A percentile compares a stretch with the other conserved stretches of the same genome.
Conservation (phyloP, 2,113 vertebrate species). For the Cyprinodon brontotheroides region DNA sequence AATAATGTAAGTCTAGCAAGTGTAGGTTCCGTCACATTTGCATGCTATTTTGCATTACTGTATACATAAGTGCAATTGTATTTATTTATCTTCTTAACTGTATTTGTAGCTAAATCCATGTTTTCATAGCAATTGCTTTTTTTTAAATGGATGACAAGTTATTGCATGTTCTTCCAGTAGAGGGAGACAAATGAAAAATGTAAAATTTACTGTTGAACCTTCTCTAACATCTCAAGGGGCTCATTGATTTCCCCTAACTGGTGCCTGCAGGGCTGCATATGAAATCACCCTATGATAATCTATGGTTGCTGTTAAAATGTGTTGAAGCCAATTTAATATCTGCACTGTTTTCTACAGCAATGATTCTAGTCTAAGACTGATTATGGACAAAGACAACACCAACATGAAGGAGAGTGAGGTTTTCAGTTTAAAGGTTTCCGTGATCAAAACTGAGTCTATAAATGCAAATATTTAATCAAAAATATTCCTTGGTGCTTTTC, state of each 20-base stretch:
- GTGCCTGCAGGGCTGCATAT: neutral
- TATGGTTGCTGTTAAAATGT: constrained; percentile 11
- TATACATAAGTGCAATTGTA: neutral
- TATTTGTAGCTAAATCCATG: neutral
- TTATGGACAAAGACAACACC: neutral
- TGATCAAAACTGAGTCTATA: constrained; percentile 12
- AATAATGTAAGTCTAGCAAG: neutral
- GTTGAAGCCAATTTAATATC: neutral
- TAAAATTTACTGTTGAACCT: neutral
- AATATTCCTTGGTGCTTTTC: neutral
- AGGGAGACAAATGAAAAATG: constrained; percentile 43
- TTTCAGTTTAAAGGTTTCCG: neutral
- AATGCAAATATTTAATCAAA: constrained; percentile 25
- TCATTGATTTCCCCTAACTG: constrained; percentile 2
- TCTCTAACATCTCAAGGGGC: neutral
- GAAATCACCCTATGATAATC: neutral
- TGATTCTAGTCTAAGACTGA: neutral
- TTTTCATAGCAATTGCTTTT: neutral
- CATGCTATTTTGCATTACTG: neutral
- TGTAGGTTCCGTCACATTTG: neutral
- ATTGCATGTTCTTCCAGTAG: constrained; percentile 39
- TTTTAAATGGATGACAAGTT: neutral
- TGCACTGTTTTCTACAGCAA: constrained; percentile 33
- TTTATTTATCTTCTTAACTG: neutral
- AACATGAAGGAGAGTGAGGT: neutral